Percentiles rank a stretch among this genome's conserved stretches.
Evolutionary conservation across 1,140 invertebrate species (phyloP).

Genomic region (Latrodectus geometricus): DNA sequence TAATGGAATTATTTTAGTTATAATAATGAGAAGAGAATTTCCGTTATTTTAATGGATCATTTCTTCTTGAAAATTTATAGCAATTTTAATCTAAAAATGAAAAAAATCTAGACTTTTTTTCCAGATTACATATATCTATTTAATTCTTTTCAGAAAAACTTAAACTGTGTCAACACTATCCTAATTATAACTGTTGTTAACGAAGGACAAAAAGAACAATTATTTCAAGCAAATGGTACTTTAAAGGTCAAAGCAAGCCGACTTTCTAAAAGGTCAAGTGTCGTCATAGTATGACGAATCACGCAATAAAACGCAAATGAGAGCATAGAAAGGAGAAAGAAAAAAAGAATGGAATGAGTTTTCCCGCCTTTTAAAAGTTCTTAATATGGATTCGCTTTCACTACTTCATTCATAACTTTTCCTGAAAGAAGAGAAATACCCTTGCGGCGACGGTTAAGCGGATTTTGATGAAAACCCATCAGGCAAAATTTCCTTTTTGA

Average conservation of each 20-base stretch:
- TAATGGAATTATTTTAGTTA: no score
- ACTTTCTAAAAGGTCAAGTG: no score
- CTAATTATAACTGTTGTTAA: no score
- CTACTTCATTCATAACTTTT: neutral
- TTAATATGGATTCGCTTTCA: neutral
- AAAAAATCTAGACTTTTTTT: no score
- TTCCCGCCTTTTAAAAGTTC: neutral
- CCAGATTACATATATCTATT: no score
- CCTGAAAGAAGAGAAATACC: neutral
- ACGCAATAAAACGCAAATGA: neutral
- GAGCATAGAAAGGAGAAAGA: neutral
- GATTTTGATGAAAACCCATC: neutral
- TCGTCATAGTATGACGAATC: neutral
- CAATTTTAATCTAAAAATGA: no score
- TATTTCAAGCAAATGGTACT: neutral
- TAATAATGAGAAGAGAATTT: no score
- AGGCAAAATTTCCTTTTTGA: constrained; percentile 1
- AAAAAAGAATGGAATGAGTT: neutral
- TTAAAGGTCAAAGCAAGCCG: neutral
- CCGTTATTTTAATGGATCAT: no score
- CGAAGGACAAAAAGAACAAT: no score
- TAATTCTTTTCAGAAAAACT: no score
- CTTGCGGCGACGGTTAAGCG: neutral
- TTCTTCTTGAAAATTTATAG: no score
- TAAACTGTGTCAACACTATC: no score